These are phyloP conservation scores for Aplocera efformata DNA, from an alignment of 2,888 invertebrate species.

Conservation along the genomic window DNA sequence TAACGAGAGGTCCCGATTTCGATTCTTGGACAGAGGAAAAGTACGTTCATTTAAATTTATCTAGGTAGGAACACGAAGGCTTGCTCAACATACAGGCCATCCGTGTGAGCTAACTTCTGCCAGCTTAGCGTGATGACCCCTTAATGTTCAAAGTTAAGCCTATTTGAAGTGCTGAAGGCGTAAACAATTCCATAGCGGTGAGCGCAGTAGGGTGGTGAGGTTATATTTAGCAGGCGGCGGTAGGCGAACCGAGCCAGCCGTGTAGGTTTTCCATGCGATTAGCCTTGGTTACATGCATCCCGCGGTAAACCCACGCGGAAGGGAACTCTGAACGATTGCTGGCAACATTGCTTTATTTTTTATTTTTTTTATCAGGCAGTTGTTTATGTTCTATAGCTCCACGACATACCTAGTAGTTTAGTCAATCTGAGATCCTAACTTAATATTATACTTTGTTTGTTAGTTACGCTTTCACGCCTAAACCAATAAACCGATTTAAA, in stretches of 20 bases:
- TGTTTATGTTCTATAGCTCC: too few relatives aligned
- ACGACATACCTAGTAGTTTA: too few relatives aligned
- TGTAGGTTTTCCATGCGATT: constrained; percentile 51
- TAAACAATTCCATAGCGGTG: constrained; percentile 25
- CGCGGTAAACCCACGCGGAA: constrained; percentile 25
- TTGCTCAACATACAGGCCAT: constrained; percentile 11
- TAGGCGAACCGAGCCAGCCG: constrained; percentile 41
- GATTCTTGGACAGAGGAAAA: too few relatives aligned
- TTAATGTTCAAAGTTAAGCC: constrained; percentile 33
- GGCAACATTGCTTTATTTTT: too few relatives aligned
- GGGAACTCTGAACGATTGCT: constrained; percentile 18
- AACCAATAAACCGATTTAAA: too few relatives aligned
- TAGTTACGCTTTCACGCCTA: too few relatives aligned
- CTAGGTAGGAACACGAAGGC: constrained; percentile 6
- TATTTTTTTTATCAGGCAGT: background rate
- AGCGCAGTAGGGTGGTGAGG: constrained; percentile 24
- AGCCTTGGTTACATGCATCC: constrained; percentile 42
- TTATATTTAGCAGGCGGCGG: constrained; percentile 41
- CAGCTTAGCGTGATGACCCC: constrained; percentile 23
- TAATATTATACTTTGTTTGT: too few relatives aligned
- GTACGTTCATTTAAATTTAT: constrained; percentile 3
- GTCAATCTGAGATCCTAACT: too few relatives aligned
- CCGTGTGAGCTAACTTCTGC: constrained; percentile 15
- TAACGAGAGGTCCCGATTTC: too few relatives aligned
- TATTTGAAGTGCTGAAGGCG: constrained; percentile 34